A percentile compares a stretch with the other conserved stretches of the same genome.
These are phyloP conservation scores for Drosophila phalerata DNA, from an alignment of 2,888 invertebrate species.

Conservation along the genomic window DNA sequence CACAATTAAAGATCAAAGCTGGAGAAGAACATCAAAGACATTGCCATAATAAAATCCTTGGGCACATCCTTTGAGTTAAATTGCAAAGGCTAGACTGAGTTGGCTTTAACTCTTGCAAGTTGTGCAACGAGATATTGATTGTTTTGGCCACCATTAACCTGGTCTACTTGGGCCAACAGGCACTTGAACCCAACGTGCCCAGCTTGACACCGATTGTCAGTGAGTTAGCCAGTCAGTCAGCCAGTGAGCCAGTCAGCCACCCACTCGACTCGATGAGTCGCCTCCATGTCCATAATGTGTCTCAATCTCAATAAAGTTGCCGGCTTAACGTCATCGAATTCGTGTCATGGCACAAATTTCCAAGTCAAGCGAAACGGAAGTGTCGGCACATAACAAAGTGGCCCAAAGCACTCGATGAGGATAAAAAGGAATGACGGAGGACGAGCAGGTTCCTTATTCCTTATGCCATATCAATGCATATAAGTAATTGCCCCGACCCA, in stretches of 20 bases:
- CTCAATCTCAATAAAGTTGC: conserved; percentile 78
- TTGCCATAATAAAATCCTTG: conserved; percentile 1
- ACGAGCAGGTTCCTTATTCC: background rate
- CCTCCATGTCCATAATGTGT: conserved; percentile 77
- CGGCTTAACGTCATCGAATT: conserved; percentile 61
- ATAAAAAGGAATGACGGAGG: background rate
- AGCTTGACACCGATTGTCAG: conserved; percentile 64
- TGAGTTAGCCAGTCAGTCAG: conserved; percentile 16
- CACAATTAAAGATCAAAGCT: conserved; percentile 48
- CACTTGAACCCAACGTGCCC: conserved; percentile 70
- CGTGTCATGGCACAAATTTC: conserved; percentile 81
- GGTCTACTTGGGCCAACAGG: conserved; percentile 69
- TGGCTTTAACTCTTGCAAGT: conserved; percentile 45
- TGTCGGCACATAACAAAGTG: conserved; percentile 77
- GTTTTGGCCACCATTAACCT: conserved; percentile 70
- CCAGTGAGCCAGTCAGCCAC: conserved; percentile 32
- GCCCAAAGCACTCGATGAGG: conserved; percentile 36
- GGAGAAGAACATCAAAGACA: background rate
- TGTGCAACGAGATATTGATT: conserved; percentile 62
- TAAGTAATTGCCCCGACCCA: conserved; percentile 24
- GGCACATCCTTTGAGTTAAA: conserved; percentile 31
- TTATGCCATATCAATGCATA: conserved; percentile 40
- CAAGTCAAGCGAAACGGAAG: conserved; percentile 72
- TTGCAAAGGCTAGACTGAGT: background rate
- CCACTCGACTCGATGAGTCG: conserved; percentile 68